Evolutionary conservation across 2,888 invertebrate genomes (phyloP).

Genomic region (Antheraea assamensis): DNA sequence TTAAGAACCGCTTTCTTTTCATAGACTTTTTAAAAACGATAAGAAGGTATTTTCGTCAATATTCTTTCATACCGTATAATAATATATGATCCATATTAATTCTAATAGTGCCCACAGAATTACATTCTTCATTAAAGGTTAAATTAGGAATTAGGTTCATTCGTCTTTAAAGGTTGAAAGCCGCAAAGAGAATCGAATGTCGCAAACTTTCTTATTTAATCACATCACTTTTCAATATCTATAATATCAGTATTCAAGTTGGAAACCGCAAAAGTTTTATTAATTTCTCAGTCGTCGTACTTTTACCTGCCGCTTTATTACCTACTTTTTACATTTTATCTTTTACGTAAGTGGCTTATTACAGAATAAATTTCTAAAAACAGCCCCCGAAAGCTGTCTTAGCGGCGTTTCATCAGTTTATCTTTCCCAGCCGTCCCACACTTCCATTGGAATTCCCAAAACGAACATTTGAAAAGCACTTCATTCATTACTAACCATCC

Average conservation of each 20-base stretch:
- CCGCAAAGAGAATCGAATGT: not conserved
- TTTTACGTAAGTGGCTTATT: conserved; percentile 35
- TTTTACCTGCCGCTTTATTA: conserved; percentile 8
- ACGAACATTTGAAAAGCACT: conserved; percentile 49
- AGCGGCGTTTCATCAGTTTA: conserved; percentile 55
- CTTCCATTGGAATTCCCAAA: conserved; percentile 53
- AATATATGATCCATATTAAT: too few species aligned
- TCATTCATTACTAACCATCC: conserved; percentile 57
- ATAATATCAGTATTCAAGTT: not conserved
- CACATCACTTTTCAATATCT: not conserved
- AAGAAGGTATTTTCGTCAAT: too few species aligned
- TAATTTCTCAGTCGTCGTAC: not conserved
- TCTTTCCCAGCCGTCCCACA: conserved; percentile 53
- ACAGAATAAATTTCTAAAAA: conserved; percentile 54
- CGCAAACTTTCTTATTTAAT: not conserved
- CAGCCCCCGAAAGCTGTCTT: conserved; percentile 43
- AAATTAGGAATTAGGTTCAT: too few species aligned
- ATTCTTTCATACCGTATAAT: too few species aligned
- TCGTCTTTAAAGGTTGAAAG: not conserved
- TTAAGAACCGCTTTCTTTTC: too few species aligned
- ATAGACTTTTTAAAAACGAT: too few species aligned
- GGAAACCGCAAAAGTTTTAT: conserved; percentile 3
- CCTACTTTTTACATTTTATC: conserved; percentile 13
- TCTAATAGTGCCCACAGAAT: too few species aligned
- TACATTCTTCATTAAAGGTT: too few species aligned